Evolutionary conservation across 2,113 vertebrate genomes (phyloP), one percentile per base, ranked within the genome.

Genomic region (Chascanopsetta lugubris): DNA sequence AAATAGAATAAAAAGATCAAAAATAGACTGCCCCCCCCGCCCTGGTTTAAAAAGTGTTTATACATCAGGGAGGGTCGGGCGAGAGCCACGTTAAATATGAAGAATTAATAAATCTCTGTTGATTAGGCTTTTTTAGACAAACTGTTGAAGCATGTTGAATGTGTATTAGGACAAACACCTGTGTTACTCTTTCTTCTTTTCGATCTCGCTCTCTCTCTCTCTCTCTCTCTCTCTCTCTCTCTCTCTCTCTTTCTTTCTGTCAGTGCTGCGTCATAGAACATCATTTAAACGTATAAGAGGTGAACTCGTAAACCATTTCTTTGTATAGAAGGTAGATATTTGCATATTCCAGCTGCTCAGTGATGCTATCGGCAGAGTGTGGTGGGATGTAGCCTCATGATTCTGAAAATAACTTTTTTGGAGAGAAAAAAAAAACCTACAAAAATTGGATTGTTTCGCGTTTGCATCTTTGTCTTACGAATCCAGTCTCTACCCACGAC

Each of bases 131-230:
- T 86, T 86, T 87, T 87, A 89, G 86, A 87, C 80, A 54, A 83
- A 89, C 79, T 89, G 82, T 88, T 88, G 58, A 90, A 90, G 91
- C 90, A 92, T 92, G 91, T 90, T 89, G 86, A 90, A 89, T 88
- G 83, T 90, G 88, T 85, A 86, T 83, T 91, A 90, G 86, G 75
- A 86, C 79, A 62, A 82, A 84, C 75, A 84, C 75, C 86, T 86
- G 85, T 91, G 79, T 87, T 87, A 54, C 76, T 58, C 54, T 70
- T 47, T 69, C 48, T 84, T 71, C 30, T 64, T 78, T 75, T 46
- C 34, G 4, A 36, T 36, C 34, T 80, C 29, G 29, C 29, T 30
- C 57, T n/a, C n/a, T n/a, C n/a, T n/a, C n/a, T n/a, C n/a, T n/a
- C n/a, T n/a, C n/a, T n/a, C n/a, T n/a, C n/a, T n/a, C n/a, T n/a